A percentile compares a stretch with the other conserved stretches of the same genome.
phyloP scores from a whole-genome alignment of 1,140 invertebrate genomes.

The honey bee (Apis mellifera) region DNA sequence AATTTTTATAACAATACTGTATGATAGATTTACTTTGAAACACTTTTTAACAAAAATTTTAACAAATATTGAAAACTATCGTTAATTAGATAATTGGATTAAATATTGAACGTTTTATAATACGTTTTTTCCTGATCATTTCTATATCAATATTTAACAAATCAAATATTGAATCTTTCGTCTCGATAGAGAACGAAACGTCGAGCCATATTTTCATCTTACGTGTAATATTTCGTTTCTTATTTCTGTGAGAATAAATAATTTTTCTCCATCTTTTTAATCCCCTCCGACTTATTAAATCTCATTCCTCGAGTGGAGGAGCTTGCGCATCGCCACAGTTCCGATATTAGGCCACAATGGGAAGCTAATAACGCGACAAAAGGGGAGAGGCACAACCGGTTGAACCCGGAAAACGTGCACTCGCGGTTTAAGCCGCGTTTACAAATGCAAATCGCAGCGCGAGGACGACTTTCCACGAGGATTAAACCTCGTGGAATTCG shows the following conservation, averaged over 20 bases:
- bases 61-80: too few species aligned
- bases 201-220: background rate
- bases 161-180: background rate
- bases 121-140: too few species aligned
- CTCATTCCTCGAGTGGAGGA: background rate
- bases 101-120: background rate
- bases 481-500: conserved; percentile 57
- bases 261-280: background rate
- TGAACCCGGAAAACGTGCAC: conserved; percentile 72
- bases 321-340: background rate
- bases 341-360: conserved; percentile 64
- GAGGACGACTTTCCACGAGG: conserved; percentile 63
- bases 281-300: background rate
- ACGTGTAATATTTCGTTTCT: background rate
- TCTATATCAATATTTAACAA: background rate
- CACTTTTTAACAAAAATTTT: too few species aligned
- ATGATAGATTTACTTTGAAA: too few species aligned
- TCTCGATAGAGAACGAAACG: background rate
- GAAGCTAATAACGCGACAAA: conserved; percentile 66
- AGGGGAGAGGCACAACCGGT: conserved; percentile 57
- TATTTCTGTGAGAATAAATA: background rate
- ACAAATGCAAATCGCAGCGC: conserved; percentile 71
- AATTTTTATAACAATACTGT: too few species aligned
- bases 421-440: conserved; percentile 66
- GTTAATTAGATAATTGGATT: background rate